phyloP scores from a whole-genome alignment of 1,140 invertebrate species.

The Acromyrmex charruanus region DNA sequence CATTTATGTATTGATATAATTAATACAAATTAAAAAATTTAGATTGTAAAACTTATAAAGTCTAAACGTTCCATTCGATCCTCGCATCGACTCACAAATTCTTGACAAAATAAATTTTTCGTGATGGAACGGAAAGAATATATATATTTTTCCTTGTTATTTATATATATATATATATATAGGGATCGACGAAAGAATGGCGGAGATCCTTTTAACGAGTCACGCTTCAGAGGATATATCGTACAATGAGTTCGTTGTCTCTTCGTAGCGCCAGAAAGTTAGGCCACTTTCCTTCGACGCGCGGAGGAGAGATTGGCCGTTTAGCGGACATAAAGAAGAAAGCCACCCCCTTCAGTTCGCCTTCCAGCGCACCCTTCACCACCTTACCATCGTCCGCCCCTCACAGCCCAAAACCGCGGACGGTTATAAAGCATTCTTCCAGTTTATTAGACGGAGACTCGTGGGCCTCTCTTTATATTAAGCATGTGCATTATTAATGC shows the following conservation, averaged over 20 bases:
- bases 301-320: constrained; percentile 75
- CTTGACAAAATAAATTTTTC: constrained; percentile 34
- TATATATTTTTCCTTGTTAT: not conserved
- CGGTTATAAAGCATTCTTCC: constrained; percentile 79
- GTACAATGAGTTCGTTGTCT: constrained; percentile 68
- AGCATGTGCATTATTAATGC: constrained; percentile 81
- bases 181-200: constrained; percentile 10
- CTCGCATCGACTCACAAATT: not conserved
- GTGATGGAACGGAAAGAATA: not conserved
- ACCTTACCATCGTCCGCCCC: constrained; percentile 27
- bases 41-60: not conserved
- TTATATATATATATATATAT: not conserved
- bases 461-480: constrained; percentile 78
- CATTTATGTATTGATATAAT: not conserved
- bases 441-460: constrained; percentile 79
- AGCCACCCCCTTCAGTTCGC: constrained; percentile 65
- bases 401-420: constrained; percentile 74
- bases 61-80: not conserved
- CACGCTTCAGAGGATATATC: constrained; percentile 51
- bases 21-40: not conserved
- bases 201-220: constrained; percentile 56
- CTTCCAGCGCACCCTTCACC: constrained; percentile 60
- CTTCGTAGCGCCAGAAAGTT: constrained; percentile 64
- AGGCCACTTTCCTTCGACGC: constrained; percentile 75
- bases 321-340: constrained; percentile 71